Base-by-base conservation (phyloP, 2,113 vertebrate species). In the Zapornia atra region DNA sequence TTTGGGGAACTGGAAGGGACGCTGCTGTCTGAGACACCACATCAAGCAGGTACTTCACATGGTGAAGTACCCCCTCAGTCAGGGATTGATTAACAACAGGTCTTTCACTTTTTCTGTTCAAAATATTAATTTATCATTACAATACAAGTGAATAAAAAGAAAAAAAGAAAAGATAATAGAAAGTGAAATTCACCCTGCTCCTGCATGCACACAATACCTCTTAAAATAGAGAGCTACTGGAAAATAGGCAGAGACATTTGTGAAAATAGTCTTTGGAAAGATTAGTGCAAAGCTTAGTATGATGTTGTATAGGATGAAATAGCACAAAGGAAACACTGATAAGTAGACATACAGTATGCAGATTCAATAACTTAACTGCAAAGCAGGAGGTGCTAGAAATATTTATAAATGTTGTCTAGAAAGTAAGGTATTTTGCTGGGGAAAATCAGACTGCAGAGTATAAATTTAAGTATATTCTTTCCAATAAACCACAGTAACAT, bases 31-130 rank as follows among this genome's bases (percentile, higher is more conserved):
- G 36, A 89, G 34, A 63, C 13, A 57, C n/a, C 10, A 42, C 6
- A 29, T 71, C 9, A 54, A 75, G 12, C 20, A 59, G 2, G 3
- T n/a, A 25, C 22, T 76, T 89, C 42, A 38, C 6, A 11, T 18
- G 7, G 3, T 1, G 2, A n/a, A n/a, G n/a, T n/a, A n/a, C n/a
- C n/a, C n/a, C n/a, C 11, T 66, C 1, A 0, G 14, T 40, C 13
- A 57, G 12, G 79, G n/a, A 25, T 4, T 54, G 18, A 26, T 9
- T 59, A 36, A 33, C 24, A 82, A 21, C 11, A 91, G 8, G 6
- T 13, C 3, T 64, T 91, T 17, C 42, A 5, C 10, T 69, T 73
- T 79, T 86, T 51, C 12, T 6, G 9, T 61, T 61, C 21, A 36
- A 94, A 82, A 78, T n/a, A 40, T 4, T n/a, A 1, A 26, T 78